Evolutionary conservation across 2,888 invertebrate genomes (phyloP).

Genomic region (Operophtera brumata): DNA sequence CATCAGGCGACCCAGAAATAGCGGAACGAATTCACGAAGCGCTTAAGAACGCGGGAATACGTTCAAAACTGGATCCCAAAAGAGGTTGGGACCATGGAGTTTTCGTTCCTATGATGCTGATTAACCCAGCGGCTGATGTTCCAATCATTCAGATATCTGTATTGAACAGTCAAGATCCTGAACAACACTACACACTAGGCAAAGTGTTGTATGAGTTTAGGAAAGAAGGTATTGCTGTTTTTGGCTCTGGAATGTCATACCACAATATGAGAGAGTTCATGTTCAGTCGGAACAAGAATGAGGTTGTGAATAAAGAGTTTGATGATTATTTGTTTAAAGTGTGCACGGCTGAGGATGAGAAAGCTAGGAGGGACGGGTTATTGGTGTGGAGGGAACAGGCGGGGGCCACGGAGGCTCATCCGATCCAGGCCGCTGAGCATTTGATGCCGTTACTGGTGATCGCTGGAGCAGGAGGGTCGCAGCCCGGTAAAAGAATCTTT

Average conservation of each 20-base stretch:
- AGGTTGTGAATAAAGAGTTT: constrained; percentile 65
- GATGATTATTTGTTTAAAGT: constrained; percentile 63
- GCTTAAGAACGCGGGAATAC: constrained; percentile 58
- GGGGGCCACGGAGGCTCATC: constrained; percentile 66
- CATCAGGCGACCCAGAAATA: constrained; percentile 64
- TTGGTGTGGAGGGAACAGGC: constrained; percentile 58
- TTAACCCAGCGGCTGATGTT: constrained; percentile 66
- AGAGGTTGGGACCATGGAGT: constrained; percentile 78
- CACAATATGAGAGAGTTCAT: constrained; percentile 73
- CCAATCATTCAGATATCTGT: constrained; percentile 73
- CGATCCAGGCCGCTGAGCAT: constrained; percentile 65
- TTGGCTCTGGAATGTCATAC: constrained; percentile 75
- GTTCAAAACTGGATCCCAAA: constrained; percentile 60
- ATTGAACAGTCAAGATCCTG: constrained; percentile 59
- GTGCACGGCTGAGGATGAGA: constrained; percentile 57
- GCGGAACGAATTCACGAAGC: constrained; percentile 57
- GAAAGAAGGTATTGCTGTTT: constrained; percentile 65
- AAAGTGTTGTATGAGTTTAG: constrained; percentile 58
- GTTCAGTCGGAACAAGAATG: constrained; percentile 37
- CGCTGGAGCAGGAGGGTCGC: constrained; percentile 66
- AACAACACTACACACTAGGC: constrained; percentile 65
- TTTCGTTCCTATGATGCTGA: constrained; percentile 75
- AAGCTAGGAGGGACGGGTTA: constrained; percentile 49
- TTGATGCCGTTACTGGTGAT: constrained; percentile 71
- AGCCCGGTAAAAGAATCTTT: constrained; percentile 61